These are phyloP conservation scores for Ficedula albicollis DNA, from an alignment of 2,797 vertebrate species.

Conservation along the genomic window DNA sequence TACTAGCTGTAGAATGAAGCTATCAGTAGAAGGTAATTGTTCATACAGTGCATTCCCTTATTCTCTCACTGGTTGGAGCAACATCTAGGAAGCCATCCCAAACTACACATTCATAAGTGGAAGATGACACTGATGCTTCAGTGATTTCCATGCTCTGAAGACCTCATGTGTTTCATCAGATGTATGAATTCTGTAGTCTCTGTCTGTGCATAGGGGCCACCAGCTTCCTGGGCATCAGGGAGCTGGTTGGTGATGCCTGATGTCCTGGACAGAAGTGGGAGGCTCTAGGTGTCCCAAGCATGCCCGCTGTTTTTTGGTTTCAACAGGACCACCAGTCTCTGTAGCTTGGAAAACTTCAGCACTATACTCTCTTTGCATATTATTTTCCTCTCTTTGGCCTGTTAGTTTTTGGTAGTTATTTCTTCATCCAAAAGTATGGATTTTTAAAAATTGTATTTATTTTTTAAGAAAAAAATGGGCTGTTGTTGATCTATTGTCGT, in stretches of 20 bases:
- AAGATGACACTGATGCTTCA: background rate
- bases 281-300: background rate
- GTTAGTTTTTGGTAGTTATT: background rate
- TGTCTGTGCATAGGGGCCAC: background rate
- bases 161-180: background rate
- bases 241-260: background rate
- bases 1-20: background rate
- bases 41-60: background rate
- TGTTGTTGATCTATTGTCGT: background rate
- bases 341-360: background rate
- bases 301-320: background rate
- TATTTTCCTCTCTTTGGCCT: background rate
- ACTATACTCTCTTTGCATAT: background rate
- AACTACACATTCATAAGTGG: background rate
- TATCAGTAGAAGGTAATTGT: background rate
- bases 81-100: background rate
- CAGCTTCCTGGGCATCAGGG: background rate
- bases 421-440: background rate
- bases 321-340: background rate
- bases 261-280: background rate
- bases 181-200: background rate
- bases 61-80: background rate
- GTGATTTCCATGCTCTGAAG: background rate
- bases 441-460: fast-evolving
- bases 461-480: background rate